phyloP scores from a whole-genome alignment of 2,888 invertebrate genomes.

The Ceraclea dissimilis region DNA sequence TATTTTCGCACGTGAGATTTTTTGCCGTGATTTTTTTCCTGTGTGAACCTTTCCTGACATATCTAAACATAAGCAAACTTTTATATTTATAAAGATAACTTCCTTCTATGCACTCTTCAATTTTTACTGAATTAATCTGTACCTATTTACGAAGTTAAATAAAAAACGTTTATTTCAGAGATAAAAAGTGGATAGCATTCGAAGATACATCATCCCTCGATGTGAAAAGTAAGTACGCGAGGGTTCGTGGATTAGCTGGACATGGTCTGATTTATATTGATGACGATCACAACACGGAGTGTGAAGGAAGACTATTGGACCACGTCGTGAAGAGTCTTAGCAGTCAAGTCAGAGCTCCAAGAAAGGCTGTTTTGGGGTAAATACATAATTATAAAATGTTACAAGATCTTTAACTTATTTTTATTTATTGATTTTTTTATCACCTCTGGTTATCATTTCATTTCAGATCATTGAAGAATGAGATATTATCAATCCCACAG shows the following conservation, averaged over 20 bases:
- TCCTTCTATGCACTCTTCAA: too few relatives aligned
- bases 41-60: too few relatives aligned
- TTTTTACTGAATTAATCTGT: too few relatives aligned
- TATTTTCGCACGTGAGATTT: too few relatives aligned
- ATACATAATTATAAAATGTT: too few relatives aligned
- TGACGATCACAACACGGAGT: constrained; percentile 49
- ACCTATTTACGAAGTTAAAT: too few relatives aligned
- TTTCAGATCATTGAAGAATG: constrained; percentile 52
- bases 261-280: constrained; percentile 53
- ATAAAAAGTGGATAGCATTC: constrained; percentile 66
- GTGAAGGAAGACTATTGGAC: constrained; percentile 44
- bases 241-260: constrained; percentile 64
- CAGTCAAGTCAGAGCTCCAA: constrained; percentile 55
- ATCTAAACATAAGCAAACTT: too few relatives aligned
- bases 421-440: too few relatives aligned
- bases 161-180: constrained; percentile 42
- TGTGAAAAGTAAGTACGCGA: constrained; percentile 68
- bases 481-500: constrained; percentile 46
- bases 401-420: too few relatives aligned
- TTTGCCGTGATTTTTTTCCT: too few relatives aligned
- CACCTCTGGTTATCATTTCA: too few relatives aligned
- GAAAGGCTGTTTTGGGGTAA: constrained; percentile 54
- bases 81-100: too few relatives aligned
- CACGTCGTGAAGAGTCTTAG: constrained; percentile 48
- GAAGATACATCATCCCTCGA: constrained; percentile 66